phyloP scores from a whole-genome alignment of 2,797 vertebrate species.

The Steatocranus sp. region DNA sequence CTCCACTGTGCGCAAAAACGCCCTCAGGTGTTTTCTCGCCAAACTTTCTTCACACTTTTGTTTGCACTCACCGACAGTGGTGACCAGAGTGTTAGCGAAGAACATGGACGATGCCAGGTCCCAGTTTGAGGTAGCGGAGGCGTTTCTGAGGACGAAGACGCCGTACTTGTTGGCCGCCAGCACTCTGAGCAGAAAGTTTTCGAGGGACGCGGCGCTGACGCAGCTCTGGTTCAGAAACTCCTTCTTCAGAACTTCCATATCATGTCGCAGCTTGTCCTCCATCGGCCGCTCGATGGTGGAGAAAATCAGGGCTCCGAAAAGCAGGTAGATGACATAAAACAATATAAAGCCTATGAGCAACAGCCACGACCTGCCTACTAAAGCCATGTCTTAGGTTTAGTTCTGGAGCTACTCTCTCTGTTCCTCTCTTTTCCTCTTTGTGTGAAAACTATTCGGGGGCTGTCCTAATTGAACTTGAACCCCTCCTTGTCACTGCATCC shows the following conservation, averaged over 20 bases:
- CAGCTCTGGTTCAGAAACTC: conserved; percentile 81
- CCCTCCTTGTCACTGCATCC: conserved; percentile 51
- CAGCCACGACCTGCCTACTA: conserved; percentile 66
- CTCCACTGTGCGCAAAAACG: neutral
- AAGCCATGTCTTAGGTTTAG: conserved; percentile 48
- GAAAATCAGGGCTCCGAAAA: conserved; percentile 84
- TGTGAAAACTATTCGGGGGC: conserved; percentile 17
- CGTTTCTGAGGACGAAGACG: conserved; percentile 74
- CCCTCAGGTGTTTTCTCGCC: neutral
- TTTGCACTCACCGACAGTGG: conserved; percentile 84
- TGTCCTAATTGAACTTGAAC: conserved; percentile 45
- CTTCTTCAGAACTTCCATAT: conserved; percentile 73
- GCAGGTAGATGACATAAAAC: conserved; percentile 79
- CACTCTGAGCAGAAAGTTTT: conserved; percentile 75
- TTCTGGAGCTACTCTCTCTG: neutral
- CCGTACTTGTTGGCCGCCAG: conserved; percentile 82
- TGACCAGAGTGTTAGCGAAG: conserved; percentile 89
- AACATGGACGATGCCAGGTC: conserved; percentile 88
- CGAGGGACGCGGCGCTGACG: conserved; percentile 73
- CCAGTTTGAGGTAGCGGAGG: conserved; percentile 76
- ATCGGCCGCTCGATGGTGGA: conserved; percentile 83
- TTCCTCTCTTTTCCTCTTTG: neutral
- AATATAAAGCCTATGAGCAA: conserved; percentile 73
- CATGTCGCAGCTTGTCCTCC: conserved; percentile 75
- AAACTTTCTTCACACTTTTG: neutral